Evolutionary conservation across 2,888 invertebrate genomes (phyloP), one percentile per base, ranked within the genome.

Genomic region (Hypsopygia costalis): DNA sequence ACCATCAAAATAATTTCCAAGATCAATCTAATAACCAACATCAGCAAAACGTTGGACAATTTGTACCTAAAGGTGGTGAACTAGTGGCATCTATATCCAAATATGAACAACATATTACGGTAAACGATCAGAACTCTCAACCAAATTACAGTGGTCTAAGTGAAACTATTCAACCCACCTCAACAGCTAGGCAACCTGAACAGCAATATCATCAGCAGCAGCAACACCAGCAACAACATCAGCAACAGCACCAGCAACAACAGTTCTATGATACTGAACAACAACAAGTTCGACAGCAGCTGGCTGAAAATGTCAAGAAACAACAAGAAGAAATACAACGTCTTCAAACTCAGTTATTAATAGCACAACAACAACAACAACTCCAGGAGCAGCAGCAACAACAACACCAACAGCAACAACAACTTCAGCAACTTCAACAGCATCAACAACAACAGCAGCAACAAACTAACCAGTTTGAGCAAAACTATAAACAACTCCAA

Each of bases 41-140:
- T 52, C 81, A 85, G 50, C 89, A 90, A 64, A 77, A 83, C 47
- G 62, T 89, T 37, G 77, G 79, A 4, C 83, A 89, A 20, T 75
- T 91, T 44, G 78, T 91, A 11, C 92, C 92, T 27, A 89, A 93
- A 1, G 93, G 92, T 27, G 94, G 94, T 0, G 94, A 95, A 76
- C 83, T 95, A 29, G 91, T 95, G 11, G 92, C 93, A 40, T 92
- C 95, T 10, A 91, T 95, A 43, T 93, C 95, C 4, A 94, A 94
- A 80, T 92, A 91, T 51, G 95, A 96, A 74, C 94, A 95, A 55
- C 95, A 95, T 55, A 91, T 93, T 47, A 91, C 93, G 8, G 87
- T 92, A n/a, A 79, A 82, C 55, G 81, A 76, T 32, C 69, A 82
- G 36, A 71, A 74, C 33, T 50, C 58, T 36, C 61, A 74, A 60